phyloP scores from a whole-genome alignment of 2,888 invertebrate genomes.

The Biston stratarius region DNA sequence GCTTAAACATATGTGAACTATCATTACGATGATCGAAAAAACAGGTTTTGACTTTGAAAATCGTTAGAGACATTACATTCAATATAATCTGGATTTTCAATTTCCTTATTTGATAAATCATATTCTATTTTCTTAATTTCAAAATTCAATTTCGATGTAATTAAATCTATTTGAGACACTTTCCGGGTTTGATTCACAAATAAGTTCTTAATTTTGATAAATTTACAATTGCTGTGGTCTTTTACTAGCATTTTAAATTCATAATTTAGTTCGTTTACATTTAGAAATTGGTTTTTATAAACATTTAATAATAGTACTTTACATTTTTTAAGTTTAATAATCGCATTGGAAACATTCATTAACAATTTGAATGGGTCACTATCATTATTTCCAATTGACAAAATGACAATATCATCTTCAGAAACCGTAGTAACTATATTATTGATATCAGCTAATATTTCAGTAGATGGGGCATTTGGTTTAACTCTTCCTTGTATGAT shows the following conservation, averaged over 20 bases:
- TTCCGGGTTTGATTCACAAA: not conserved
- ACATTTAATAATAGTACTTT: not conserved
- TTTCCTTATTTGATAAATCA: not conserved
- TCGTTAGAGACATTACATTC: not conserved
- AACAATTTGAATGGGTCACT: not conserved
- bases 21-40: not conserved
- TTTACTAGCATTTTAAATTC: not conserved
- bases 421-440: not conserved
- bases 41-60: not conserved
- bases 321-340: not conserved
- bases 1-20: not conserved
- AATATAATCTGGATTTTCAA: not conserved
- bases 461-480: not conserved
- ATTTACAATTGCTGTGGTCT: not conserved
- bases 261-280: not conserved
- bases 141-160: not conserved
- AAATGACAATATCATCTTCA: not conserved
- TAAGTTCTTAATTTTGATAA: not conserved
- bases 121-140: not conserved
- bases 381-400: not conserved
- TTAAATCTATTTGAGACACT: not conserved
- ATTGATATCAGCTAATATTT: not conserved
- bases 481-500: not conserved
- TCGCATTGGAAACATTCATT: not conserved
- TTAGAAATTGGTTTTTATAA: not conserved